Evolutionary conservation across 2,888 invertebrate genomes (phyloP), one percentile per base, ranked within the genome.

Genomic region (Iselma pallidipennis): DNA sequence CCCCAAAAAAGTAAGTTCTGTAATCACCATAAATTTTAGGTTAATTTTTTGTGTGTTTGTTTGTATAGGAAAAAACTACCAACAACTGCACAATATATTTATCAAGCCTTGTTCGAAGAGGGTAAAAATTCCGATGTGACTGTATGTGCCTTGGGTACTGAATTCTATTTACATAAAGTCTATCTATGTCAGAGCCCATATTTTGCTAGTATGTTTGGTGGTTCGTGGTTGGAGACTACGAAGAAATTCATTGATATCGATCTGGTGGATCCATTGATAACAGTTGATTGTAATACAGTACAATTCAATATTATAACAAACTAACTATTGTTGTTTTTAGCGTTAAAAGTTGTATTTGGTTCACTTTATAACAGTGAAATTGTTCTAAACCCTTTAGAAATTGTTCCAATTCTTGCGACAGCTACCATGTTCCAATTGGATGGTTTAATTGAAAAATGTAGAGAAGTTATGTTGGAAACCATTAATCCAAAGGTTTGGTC

Each of bases 181-280:
- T 93, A 93, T 76, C 83, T 93, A 49, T 89, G 89, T 71, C 92
- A 92, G 85, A 91, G 91, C 74, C 89, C 89, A 0, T 92, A 92
- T 77, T 92, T 92, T 80, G 85, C 87, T 10, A 90, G 90, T 73
- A 92, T 92, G 92, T 92, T 92, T 78, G 89, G 87, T 71, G 92
- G 92, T 4, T 86, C 89, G 2, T 92, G 92, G 92, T 84, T 85
- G 71, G 92, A 92, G 80, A 84, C 89, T 0, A 84, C 85, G 52
- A 86, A 89, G 79, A 85, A 86, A 68, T 83, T 86, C 62, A 86
- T 92, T 37, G 83, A 82, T 57, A 89, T 92, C 55, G 87, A 89
- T 79, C 88, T 91, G 54, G 83, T 87, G 2, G 91, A 92, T 83
- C 87, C 89, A 12, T 85, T 88, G 64, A 89, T 92, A 61, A 90